Base-by-base conservation (phyloP, 2,113 vertebrate species). In the Sula dactylatra region DNA sequence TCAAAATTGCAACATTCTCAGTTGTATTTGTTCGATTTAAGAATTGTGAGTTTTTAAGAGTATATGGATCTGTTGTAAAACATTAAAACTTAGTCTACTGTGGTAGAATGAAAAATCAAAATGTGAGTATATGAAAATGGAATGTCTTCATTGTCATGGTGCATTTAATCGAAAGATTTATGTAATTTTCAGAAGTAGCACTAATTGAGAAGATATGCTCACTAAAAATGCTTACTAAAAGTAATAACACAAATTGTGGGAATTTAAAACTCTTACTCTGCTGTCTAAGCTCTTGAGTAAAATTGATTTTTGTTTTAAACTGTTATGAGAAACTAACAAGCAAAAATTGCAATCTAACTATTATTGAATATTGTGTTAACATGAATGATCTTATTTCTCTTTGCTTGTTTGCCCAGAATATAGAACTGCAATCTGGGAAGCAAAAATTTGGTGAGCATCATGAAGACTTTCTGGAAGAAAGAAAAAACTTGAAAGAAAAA, bases 401-500 rank as follows among this genome's bases (percentile, higher is more conserved):
- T 97, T 71, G 10, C 29, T 88, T 92, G 12, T 93, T 92, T 94
- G 17, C 21, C 76, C 73, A 98, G 98, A 94, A 82, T 77, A 73
- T 96, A 66, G 92, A 93, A 59, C 20, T 94, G 32, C 97, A 95
- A 22, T 83, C 96, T 24, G 96, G 92, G 62, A 97, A 91, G 47
- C 84, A 83, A 62, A 84, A 77, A 54, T 89, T 91, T 5, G 10
- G 59, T 47, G 86, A 97, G 16, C 78, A 71, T 71, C 65, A 11
- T 40, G 91, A 89, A 31, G 88, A 87, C 70, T 40, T 16, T 36
- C n/a, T 86, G 18, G 98, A 97, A 77, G 83, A 86, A 72, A 94
- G 91, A 31, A 61, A 74, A 22, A 85, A 94, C 38, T 58, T 98
- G 56, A 98, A 97, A 94, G 96, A 97, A 67, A 98, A 97, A 86